Conservation (phyloP, 2,797 vertebrate species). For the Philypnodon macrostomus region DNA sequence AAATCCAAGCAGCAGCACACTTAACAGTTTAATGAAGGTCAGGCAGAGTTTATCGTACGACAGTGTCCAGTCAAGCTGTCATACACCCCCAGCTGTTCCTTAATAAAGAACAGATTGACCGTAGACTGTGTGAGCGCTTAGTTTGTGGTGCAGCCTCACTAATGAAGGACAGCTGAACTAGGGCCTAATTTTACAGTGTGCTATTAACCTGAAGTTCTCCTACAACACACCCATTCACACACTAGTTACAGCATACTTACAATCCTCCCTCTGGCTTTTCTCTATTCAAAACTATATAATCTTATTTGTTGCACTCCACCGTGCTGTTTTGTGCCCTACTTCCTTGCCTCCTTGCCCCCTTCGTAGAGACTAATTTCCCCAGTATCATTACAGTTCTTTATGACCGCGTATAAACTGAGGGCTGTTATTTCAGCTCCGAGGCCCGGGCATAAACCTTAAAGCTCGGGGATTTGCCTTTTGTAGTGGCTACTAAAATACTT, state of each 20-base stretch:
- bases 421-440: conserved; percentile 71
- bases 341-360: conserved; percentile 35
- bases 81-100: conserved; percentile 69
- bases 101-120: conserved; percentile 73
- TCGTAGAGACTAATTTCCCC: conserved; percentile 71
- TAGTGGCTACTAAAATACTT: conserved; percentile 72
- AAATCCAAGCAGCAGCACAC: conserved; percentile 56
- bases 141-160: conserved; percentile 55
- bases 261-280: background rate
- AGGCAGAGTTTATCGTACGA: conserved; percentile 64
- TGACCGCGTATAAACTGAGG: conserved; percentile 74
- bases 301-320: conserved; percentile 8
- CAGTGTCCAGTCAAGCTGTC: conserved; percentile 70
- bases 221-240: conserved; percentile 16
- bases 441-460: conserved; percentile 68
- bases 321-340: conserved; percentile 13
- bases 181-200: conserved; percentile 62
- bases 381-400: conserved; percentile 76
- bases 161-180: conserved; percentile 69
- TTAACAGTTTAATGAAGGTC: conserved; percentile 71
- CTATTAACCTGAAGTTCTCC: conserved; percentile 52
- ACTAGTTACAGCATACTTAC: conserved; percentile 2
- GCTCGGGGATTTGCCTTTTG: conserved; percentile 64
- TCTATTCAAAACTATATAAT: conserved; percentile 28
- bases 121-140: conserved; percentile 40